Conservation (phyloP, 2,888 invertebrate genomes). For the Acholoe squamosa region DNA sequence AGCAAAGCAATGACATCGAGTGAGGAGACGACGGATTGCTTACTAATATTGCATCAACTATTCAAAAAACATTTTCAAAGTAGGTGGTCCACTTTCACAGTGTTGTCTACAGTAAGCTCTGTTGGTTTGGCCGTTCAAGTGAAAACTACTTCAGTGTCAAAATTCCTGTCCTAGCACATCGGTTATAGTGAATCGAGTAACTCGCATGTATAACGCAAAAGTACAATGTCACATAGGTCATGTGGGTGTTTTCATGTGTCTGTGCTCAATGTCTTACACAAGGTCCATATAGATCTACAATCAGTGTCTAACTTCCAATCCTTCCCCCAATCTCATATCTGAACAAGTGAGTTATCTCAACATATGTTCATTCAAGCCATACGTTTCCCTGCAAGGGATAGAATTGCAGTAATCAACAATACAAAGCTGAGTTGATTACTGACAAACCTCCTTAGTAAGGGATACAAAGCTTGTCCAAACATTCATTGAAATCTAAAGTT, state of each 20-base stretch:
- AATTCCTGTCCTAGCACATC: not conserved
- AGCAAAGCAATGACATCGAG: slow-evolving; percentile 41
- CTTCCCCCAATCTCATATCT: not conserved
- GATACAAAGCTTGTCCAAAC: too few relatives aligned
- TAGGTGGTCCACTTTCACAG: slow-evolving; percentile 19
- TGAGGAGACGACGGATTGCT: slow-evolving; percentile 14
- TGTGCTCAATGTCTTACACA: slow-evolving; percentile 12
- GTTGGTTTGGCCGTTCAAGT: slow-evolving; percentile 22
- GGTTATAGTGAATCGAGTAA: not conserved
- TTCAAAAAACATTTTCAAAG: slow-evolving; percentile 20
- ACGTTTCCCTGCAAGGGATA: too few relatives aligned
- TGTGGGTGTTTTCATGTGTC: not conserved
- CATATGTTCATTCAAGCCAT: too few relatives aligned
- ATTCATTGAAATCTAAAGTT: too few relatives aligned
- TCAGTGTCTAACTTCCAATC: not conserved
- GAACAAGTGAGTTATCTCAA: too few relatives aligned
- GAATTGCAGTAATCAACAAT: too few relatives aligned
- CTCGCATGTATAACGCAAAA: not conserved
- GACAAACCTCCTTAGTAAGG: too few relatives aligned
- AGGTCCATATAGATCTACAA: not conserved
- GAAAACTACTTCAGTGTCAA: slow-evolving; percentile 36
- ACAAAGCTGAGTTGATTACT: too few relatives aligned
- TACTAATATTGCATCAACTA: slow-evolving; percentile 43
- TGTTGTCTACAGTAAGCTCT: slow-evolving; percentile 1
- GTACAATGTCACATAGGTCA: slow-evolving; percentile 17